Evolutionary conservation across 2,113 vertebrate species (phyloP).

Genomic region (Pteronura brasiliensis): DNA sequence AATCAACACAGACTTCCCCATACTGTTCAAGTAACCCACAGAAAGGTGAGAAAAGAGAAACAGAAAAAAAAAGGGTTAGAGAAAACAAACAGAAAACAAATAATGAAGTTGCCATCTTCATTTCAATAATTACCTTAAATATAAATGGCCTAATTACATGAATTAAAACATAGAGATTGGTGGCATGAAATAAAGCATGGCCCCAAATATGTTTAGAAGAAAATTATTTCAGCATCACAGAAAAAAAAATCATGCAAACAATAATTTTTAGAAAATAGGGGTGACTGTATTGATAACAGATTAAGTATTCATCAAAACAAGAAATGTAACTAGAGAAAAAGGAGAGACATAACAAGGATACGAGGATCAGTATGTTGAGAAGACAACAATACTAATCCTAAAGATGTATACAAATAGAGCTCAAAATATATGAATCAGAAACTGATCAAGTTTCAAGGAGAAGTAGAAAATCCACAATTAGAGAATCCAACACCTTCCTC

Average conservation of each 20-base stretch:
- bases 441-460: background rate
- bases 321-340: background rate
- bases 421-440: background rate
- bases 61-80: background rate
- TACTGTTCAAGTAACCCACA: background rate
- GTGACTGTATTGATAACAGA: background rate
- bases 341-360: background rate
- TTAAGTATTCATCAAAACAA: background rate
- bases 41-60: background rate
- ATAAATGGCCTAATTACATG: background rate
- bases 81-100: background rate
- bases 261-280: background rate
- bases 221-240: background rate
- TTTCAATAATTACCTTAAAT: constrained; percentile 3
- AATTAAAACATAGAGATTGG: background rate
- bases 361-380: background rate
- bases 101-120: background rate
- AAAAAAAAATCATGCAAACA: background rate
- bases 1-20: background rate
- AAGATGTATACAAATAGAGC: background rate
- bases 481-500: background rate
- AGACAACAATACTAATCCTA: background rate
- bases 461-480: background rate
- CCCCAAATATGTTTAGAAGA: background rate
- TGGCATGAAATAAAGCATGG: background rate